These are phyloP conservation scores for Alectura lathami DNA, from an alignment of 2,113 vertebrate genomes.

Conservation along the genomic window DNA sequence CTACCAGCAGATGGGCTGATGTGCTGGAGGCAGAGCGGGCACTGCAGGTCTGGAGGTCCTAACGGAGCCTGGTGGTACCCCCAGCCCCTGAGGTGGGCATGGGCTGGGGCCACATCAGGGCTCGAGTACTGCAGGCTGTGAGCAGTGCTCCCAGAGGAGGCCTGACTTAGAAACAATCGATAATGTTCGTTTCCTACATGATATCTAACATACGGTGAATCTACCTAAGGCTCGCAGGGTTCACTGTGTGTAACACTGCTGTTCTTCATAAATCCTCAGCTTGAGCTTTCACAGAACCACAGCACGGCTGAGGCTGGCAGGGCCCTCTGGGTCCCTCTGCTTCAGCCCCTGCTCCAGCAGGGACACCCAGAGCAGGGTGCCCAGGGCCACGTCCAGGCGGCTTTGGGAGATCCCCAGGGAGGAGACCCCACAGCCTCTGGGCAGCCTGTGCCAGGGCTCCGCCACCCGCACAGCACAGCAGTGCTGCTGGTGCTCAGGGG, in stretches of 20 bases:
- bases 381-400: neutral
- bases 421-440: neutral
- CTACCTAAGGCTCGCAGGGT: neutral
- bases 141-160: neutral
- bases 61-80: neutral
- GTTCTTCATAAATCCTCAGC: neutral
- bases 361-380: neutral
- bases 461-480: neutral
- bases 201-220: neutral
- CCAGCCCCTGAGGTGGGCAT: neutral
- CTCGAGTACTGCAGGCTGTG: fast-evolving
- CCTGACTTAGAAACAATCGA: neutral
- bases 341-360: neutral
- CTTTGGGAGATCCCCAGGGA: neutral
- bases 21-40: neutral
- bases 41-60: neutral
- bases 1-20: neutral
- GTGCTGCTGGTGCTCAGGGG: neutral
- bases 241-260: fast-evolving
- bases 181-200: neutral
- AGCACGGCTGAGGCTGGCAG: neutral
- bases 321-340: neutral
- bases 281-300: neutral
- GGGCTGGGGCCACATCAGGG: neutral
- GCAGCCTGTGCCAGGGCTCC: neutral